Conservation (phyloP, 2,797 vertebrate genomes). For the Cuculus canorus region DNA sequence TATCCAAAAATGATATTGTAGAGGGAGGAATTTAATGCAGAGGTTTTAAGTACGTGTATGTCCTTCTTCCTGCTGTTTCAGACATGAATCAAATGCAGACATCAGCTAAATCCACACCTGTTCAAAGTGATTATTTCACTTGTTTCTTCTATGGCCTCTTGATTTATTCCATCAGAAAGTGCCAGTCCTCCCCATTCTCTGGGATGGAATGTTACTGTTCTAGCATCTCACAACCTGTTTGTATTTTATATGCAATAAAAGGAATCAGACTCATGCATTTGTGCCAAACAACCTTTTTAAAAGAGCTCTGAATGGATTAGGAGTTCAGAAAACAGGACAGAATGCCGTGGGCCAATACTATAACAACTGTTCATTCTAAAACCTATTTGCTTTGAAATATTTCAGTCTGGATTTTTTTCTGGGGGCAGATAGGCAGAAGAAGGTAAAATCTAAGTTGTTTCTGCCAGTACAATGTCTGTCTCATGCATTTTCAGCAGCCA, state of each 20-base stretch:
- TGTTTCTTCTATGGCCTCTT: background rate
- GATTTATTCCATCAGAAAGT: background rate
- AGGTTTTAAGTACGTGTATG: background rate
- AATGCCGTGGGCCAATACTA: background rate
- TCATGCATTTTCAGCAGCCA: slow-evolving; percentile 52
- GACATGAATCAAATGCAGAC: background rate
- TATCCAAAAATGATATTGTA: background rate
- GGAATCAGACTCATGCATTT: background rate
- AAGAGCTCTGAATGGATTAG: background rate
- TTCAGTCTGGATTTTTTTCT: background rate
- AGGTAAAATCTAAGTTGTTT: background rate
- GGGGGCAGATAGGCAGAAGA: background rate
- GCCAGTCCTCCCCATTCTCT: background rate
- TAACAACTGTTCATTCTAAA: slow-evolving; percentile 20
- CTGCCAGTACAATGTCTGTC: background rate
- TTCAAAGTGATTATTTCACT: background rate
- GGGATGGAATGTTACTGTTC: background rate
- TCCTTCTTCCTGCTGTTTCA: background rate
- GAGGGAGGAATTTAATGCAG: background rate
- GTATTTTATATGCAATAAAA: background rate
- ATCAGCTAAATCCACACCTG: background rate
- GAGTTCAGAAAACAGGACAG: background rate
- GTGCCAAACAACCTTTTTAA: background rate
- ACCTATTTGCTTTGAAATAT: background rate
- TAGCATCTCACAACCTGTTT: background rate